A percentile compares a stretch with the other conserved stretches of the same genome.
Evolutionary conservation across 1,140 invertebrate species (phyloP).

Genomic region (Drosophila littoralis): DNA sequence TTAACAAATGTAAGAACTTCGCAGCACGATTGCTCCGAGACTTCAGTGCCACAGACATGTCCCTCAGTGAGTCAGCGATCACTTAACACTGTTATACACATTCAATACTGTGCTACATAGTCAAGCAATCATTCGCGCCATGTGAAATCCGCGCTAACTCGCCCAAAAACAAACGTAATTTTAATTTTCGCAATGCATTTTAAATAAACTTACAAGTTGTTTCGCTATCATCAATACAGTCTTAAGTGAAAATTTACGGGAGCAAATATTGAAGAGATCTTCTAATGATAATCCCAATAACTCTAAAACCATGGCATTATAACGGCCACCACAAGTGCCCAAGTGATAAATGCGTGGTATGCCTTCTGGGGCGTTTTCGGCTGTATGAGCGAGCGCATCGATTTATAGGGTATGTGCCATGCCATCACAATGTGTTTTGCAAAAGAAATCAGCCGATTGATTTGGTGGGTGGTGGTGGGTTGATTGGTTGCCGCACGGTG

Average conservation of each 20-base stretch:
- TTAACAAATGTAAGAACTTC: not conserved
- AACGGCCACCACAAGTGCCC: conserved; percentile 92
- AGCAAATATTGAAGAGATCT: conserved; percentile 92
- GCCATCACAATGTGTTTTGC: conserved; percentile 67
- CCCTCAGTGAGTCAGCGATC: not conserved
- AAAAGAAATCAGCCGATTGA: conserved; percentile 54
- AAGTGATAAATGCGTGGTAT: conserved; percentile 94
- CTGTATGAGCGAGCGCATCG: conserved; percentile 43
- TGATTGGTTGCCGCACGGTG: conserved; percentile 38
- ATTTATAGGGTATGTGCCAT: conserved; percentile 50
- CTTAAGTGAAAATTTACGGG: conserved; percentile 91
- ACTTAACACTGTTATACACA: conserved; percentile 2
- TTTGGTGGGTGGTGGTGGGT: conserved; percentile 39
- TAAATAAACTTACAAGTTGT: conserved; percentile 86
- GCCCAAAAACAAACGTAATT: conserved; percentile 35
- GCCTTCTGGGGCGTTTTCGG: conserved; percentile 87
- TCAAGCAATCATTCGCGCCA: not conserved
- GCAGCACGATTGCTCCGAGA: no score
- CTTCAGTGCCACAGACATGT: not conserved
- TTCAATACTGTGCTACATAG: not conserved
- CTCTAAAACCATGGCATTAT: conserved; percentile 92
- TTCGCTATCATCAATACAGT: conserved; percentile 92
- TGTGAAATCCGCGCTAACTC: conserved; percentile 38
- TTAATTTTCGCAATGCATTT: conserved; percentile 20
- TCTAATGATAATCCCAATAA: conserved; percentile 92